Evolutionary conservation across 2,888 invertebrate species (phyloP), one percentile per base, ranked within the genome.

Genomic region (Thera britannica): DNA sequence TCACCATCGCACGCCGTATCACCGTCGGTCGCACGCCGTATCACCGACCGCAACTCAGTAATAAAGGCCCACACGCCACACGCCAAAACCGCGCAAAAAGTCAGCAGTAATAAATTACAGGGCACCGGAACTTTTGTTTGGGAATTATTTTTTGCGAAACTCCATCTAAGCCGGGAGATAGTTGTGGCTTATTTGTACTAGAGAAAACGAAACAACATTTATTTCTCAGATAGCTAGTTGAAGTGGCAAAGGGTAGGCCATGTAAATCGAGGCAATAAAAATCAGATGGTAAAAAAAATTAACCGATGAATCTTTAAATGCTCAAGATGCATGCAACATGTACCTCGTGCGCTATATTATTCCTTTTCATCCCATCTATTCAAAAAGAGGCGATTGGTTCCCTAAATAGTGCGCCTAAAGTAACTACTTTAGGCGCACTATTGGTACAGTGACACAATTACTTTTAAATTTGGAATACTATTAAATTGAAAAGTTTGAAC

Each of bases 61-160:
- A 68, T 68, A 68, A 68, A 68, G 48, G 35, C 6, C 56, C 63
- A 52, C 62, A 58, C 67, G 67, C 56, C 63, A 52, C 62, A 58
- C 67, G 67, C 51, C 41, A 58, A 73, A 64, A 55, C 57, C 68
- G 71, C 63, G 72, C 74, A 72, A 72, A 74, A 74, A 74, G 68
- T 70, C 72, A 67, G 61, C 72, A 58, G 59, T 70, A 68, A 74
- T 74, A 72, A 72, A 74, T 74, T 71, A 71, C 74, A 67, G 67
- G 70, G 51, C 38, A 44, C 11, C 57, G 64, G 64, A 72, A 72
- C 60, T 74, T 72, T 72, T 72, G 72, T 72, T 72, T 70, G 59
- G 61, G 62, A 55, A 65, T 62, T 69, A 68, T 70, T 72, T 74
- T 74, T 74, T 70, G 69, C 68, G 41, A 68, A 68, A 58, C 67